Base-by-base conservation (phyloP, 2,888 invertebrate species). In the Hirtodrosophila trivittata region DNA sequence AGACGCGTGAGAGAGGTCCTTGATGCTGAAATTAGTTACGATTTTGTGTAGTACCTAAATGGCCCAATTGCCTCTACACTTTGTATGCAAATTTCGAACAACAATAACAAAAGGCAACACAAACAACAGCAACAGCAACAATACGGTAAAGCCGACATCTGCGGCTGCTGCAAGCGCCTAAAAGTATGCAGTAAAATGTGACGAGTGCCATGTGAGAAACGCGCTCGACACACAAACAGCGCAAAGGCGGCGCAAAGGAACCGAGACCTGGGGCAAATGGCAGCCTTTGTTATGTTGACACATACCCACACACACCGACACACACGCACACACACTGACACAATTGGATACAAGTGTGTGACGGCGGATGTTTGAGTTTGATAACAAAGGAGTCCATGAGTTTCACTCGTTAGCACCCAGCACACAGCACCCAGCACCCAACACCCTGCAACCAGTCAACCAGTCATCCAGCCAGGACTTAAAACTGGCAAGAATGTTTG, bases 1-100 rank as follows among this genome's bases (percentile, higher is more conserved):
- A 55, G 73, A 38, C 21, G 42, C 43, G 25, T 46, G 5, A 21
- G 18, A 21, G 39, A 38, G 55, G 42, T 62, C 72, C 67, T 67
- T 57, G 64, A 67, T n/a, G 62, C 55, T 45, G 62, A 76, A 78
- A 86, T 80, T 86, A 80, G 78, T 60, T 54, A 55, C 60, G 55
- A 21, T 21, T 21, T 21, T 21, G 83, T 83, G 56, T 69, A 78
- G 83, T 67, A 64, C 45, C 35, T 58, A 72, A 72, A 73, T 67
- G 71, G 46, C 49, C 64, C 68, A 75, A 82, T 80, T 75, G 63
- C 64, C 56, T 60, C 45, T 47, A 57, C 72, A 42, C 45, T 70
- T 77, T 75, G 66, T 55, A 77, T 70, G 78, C 49, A 66, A 82
- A 84, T 69, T 63, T 59, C 47, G 35, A 59, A 73, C 58, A 63